Evolutionary conservation across 2,113 vertebrate species (phyloP), one percentile per base, ranked within the genome.

Genomic region (Pachypanchax playfairii): DNA sequence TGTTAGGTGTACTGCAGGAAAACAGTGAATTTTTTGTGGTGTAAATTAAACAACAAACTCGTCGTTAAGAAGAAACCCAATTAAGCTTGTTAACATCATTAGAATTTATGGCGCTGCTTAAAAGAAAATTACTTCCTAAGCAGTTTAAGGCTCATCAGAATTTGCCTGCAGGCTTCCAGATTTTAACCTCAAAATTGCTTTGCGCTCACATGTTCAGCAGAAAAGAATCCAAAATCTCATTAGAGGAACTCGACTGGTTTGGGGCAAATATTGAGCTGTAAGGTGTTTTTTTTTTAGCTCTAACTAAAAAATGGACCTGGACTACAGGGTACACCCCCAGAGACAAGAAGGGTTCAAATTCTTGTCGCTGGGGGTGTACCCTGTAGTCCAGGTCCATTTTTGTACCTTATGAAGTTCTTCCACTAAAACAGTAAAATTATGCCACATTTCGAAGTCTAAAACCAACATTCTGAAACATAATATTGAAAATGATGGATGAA

Each of bases 91-190:
- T 77, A 79, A 81, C 82, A 79, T 90, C 73, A 76, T 91, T 88
- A 89, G 73, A 87, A 82, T 90, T 91, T 90, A 91, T 87, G 78
- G 84, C 73, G 76, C 42, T 56, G 66, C 77, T 89, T 75, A 73
- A 83, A 89, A 77, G 75, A 59, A 85, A 90, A 83, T 79, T 12
- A 61, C 73, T 83, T 85, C 64, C 53, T 64, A 66, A 75, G 76
- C 74, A 69, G 61, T 85, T 85, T 76, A 70, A 70, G 64, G 73
- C 41, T 80, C 47, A 61, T 75, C 71, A 77, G 67, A 77, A 63
- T 83, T 84, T 75, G 70, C 82, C 79, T 86, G 64, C 54, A 58
- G 77, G 82, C 81, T 84, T 65, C 79, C 44, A 79, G 71, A 75
- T 75, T 67, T 67, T 58, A 75, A 82, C 75, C 82, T 83, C 73